Evolutionary conservation across 2,113 vertebrate genomes (phyloP).

Genomic region (Gasterosteus nipponicus): DNA sequence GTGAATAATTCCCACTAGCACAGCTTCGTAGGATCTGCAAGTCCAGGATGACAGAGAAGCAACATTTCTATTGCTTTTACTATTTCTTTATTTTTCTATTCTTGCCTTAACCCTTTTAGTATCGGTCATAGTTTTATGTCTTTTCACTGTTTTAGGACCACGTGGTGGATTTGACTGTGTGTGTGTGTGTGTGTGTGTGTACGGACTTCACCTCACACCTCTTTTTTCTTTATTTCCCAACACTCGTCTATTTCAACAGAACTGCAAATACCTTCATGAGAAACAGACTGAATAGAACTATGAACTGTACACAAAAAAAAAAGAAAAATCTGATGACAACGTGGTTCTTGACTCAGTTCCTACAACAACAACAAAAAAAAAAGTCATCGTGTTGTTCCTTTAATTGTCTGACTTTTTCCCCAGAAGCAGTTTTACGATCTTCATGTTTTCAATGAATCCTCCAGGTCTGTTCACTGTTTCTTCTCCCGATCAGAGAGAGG

Average conservation of each 20-base stretch:
- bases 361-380: constrained; percentile 10
- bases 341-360: constrained; percentile 59
- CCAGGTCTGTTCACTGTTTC: constrained; percentile 40
- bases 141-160: constrained; percentile 46
- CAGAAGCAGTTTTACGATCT: constrained; percentile 45
- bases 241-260: constrained; percentile 37
- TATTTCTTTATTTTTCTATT: constrained; percentile 76
- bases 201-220: constrained; percentile 17
- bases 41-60: constrained; percentile 55
- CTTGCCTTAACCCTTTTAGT: constrained; percentile 79
- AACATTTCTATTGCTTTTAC: constrained; percentile 75
- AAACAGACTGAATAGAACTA: constrained; percentile 35
- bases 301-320: constrained; percentile 61
- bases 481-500: constrained; percentile 49
- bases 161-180: constrained; percentile 39
- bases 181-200: not conserved
- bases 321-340: constrained; percentile 12
- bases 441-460: constrained; percentile 60
- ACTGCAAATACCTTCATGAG: constrained; percentile 27
- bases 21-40: constrained; percentile 64
- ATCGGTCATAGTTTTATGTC: constrained; percentile 47
- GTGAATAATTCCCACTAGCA: constrained; percentile 68
- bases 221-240: not conserved
- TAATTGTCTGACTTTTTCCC: constrained; percentile 60
- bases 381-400: constrained; percentile 59